Evolutionary conservation across 2,888 invertebrate species (phyloP).

Genomic region (Drosophila borealis): DNA sequence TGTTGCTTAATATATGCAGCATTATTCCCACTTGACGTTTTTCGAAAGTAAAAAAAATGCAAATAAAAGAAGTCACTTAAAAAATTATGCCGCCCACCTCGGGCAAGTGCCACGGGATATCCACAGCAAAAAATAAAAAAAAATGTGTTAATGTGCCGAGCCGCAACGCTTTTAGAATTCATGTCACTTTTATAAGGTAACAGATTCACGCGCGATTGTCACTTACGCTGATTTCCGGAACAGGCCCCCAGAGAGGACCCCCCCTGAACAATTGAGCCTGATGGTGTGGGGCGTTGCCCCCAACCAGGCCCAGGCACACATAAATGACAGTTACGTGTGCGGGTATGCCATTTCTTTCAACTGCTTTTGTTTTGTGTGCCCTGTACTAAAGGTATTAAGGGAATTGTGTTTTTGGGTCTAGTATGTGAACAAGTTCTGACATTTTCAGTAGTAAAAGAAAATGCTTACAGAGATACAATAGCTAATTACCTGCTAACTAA

Average conservation of each 20-base stretch:
- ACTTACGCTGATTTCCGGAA: slow-evolving; percentile 59
- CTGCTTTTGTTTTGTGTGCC: slow-evolving; percentile 7
- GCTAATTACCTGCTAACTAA: too few relatives aligned
- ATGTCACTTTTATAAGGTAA: slow-evolving; percentile 79
- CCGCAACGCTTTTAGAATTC: slow-evolving; percentile 78
- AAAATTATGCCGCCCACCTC: slow-evolving; percentile 70
- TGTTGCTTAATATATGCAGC: slow-evolving; percentile 53
- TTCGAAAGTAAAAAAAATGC: slow-evolving; percentile 57
- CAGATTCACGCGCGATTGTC: slow-evolving; percentile 65
- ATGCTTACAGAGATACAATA: too few relatives aligned
- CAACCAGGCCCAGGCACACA: slow-evolving; percentile 8
- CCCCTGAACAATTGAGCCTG: slow-evolving; percentile 3
- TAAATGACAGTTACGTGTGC: slow-evolving; percentile 73
- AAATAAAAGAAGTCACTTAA: slow-evolving; percentile 79
- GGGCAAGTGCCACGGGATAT: slow-evolving; percentile 44
- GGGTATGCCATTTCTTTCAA: slow-evolving; percentile 17
- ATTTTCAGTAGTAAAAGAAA: too few relatives aligned
- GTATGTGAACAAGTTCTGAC: not conserved
- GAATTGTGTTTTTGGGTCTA: not conserved
- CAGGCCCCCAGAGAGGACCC: slow-evolving; percentile 59
- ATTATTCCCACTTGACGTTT: slow-evolving; percentile 56
- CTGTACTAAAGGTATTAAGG: not conserved
- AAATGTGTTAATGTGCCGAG: slow-evolving; percentile 69
- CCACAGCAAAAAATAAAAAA: slow-evolving; percentile 54
- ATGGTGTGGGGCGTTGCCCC: slow-evolving; percentile 2